Percentiles rank a stretch among this genome's conserved stretches.
phyloP scores from a whole-genome alignment of 30 jellyfish, hydroid and myxozoan species.

The Cassiopea andromeda region DNA sequence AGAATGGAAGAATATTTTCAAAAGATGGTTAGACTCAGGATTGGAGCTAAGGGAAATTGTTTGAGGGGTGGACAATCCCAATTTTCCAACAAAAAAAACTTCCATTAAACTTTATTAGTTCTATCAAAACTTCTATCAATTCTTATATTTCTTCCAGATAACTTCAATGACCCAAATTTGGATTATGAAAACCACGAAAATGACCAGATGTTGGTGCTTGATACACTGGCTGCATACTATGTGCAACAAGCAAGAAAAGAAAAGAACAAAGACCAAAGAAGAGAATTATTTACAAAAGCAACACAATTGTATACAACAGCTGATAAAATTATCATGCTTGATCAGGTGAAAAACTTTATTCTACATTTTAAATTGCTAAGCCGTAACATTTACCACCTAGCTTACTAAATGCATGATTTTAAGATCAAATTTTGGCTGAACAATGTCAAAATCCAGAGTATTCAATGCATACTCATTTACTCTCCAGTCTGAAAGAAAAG shows the following conservation, averaged over 20 bases:
- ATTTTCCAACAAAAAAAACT: too few relatives aligned
- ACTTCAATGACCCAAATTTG: constrained; percentile 85
- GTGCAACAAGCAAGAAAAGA: constrained; percentile 98
- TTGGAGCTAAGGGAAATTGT: too few relatives aligned
- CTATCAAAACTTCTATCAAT: background rate
- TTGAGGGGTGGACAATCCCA: too few relatives aligned
- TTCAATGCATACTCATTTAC: too few relatives aligned
- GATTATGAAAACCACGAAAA: constrained; percentile 90
- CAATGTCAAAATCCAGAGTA: too few relatives aligned
- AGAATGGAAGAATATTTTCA: too few relatives aligned
- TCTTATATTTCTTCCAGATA: constrained; percentile 41
- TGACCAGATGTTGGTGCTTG: constrained; percentile 98
- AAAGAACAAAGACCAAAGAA: constrained; percentile 81
- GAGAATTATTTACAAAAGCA: constrained; percentile 97
- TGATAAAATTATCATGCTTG: constrained; percentile 98
- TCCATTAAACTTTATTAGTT: too few relatives aligned
- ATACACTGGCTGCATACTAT: constrained; percentile 98
- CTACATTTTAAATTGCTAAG: background rate
- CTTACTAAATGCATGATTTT: too few relatives aligned
- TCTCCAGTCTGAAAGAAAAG: too few relatives aligned
- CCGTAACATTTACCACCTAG: background rate
- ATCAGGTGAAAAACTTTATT: constrained; percentile 66
- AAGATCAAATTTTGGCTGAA: too few relatives aligned
- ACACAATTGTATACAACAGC: constrained; percentile 99
- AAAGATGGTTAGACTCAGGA: too few relatives aligned